Base-by-base conservation (phyloP, 1,140 invertebrate species). In the Brachionus rotundiformis region DNA sequence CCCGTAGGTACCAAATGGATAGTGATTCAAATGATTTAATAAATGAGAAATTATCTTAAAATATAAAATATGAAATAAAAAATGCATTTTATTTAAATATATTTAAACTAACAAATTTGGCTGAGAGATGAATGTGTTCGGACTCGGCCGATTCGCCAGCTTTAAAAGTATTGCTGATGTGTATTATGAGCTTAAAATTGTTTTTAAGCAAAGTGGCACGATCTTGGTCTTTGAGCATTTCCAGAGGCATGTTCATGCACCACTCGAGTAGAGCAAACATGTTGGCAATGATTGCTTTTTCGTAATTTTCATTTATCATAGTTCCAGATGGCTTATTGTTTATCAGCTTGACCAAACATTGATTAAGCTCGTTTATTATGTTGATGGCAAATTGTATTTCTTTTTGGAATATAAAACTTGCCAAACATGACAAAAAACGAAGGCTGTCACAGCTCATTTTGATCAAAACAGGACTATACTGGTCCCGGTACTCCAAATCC, bases 191-290 rank as follows among this genome's bases (percentile, higher is more conserved):
- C 84, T 87, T 86, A 83, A 89, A 89, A 3, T 89, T 88, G 82
- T 86, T 87, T 27, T 86, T 85, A 10, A 90, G 82, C 73, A 87
- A 86, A 63, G 85, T 85, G 83, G 85, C 82, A 84, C 82, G 16
- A 83, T 86, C 83, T 82, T 84, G 80, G 0, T 87, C 85, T 68
- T 88, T 85, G 61, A 89, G 84, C 4, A 91, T 85, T 25, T 86
- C 82, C 6, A 90, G 84, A 0, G 91, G 90, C 83, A 94, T 88
- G 83, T 90, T 90, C 91, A 97, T 94, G 79, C 94, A 95, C 92
- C 95, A 97, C 89, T 98, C 95, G 0, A 94, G 93, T 36, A 98
- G 88, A 86, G 94, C 95, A 80, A 96, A 92, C 83, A 96, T 90
- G 84, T 96, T 90, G 0, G 93, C 93, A 19, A 94, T 92, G 0